Evolutionary conservation across 2,888 invertebrate species (phyloP).

Genomic region (Eurytoma adleriae): DNA sequence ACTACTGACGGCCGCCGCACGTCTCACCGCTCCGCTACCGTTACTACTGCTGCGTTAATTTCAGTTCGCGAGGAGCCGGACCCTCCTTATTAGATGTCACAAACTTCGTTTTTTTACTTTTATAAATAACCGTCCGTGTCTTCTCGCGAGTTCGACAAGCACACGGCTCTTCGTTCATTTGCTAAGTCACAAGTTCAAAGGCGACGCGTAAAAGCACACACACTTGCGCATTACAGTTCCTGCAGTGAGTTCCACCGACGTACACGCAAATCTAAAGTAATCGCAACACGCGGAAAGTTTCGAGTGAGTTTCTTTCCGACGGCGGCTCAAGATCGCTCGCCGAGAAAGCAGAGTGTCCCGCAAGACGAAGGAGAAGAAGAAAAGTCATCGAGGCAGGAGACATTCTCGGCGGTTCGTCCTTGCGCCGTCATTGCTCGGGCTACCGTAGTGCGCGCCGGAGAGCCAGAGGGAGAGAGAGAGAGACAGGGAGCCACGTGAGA

Average conservation of each 20-base stretch:
- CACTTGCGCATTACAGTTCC: constrained; percentile 9
- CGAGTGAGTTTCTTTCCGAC: not conserved
- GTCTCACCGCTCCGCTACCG: too few relatives aligned
- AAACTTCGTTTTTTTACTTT: constrained; percentile 54
- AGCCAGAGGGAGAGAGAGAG: constrained; percentile 44
- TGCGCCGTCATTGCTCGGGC: constrained; percentile 37
- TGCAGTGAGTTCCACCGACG: constrained; percentile 23
- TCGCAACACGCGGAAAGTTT: not conserved
- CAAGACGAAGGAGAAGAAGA: not conserved
- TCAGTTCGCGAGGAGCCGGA: too few relatives aligned
- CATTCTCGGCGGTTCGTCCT: constrained; percentile 28
- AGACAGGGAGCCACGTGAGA: constrained; percentile 62
- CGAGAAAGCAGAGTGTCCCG: not conserved
- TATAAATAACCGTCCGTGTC: constrained; percentile 54
- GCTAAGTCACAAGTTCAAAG: not conserved
- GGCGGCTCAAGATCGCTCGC: not conserved
- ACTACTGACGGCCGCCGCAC: too few relatives aligned
- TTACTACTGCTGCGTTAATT: not conserved
- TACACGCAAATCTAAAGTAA: constrained; percentile 10
- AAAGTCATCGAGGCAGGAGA: too few relatives aligned
- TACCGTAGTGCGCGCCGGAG: constrained; percentile 14
- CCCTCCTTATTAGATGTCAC: constrained; percentile 20
- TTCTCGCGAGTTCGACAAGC: constrained; percentile 15
- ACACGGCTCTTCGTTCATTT: not conserved
- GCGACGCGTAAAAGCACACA: not conserved